Base-by-base conservation (phyloP, 2,797 vertebrate genomes). In the Novumbra hubbsi region DNA sequence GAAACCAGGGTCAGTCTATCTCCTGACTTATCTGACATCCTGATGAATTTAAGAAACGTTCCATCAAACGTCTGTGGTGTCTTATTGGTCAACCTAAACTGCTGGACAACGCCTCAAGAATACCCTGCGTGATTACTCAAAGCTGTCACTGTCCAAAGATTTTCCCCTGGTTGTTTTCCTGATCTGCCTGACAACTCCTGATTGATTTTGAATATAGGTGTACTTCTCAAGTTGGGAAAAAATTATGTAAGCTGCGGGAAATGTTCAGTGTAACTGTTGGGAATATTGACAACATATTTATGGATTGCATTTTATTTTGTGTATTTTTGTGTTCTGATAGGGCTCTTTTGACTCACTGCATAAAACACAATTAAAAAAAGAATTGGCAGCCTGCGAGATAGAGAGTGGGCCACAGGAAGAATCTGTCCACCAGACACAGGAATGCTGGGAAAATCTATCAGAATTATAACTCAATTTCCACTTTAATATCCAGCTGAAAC, bases 401-500 rank as follows among this genome's bases (percentile, higher is more conserved):
- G 62, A 7, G 66, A 70, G 70, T 49, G 8, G 6, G 50, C 70
- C 12, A 49, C 19, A 55, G 57, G 41, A 73, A 63, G 66, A 45
- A 80, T 30, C 41, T 32, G 41, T 66, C 72, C 65, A 68, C 63
- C 68, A 19, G 65, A 76, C 78, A 45, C 60, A 80, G 80, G 77
- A 69, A 52, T 62, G 30, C 50, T 64, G 70, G 60, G 72, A 73
- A 84, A 83, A 84, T 83, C 80, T 72, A 82, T 85, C 85, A 83
- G 73, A 85, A 84, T 88, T 87, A 86, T 76, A 85, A 85, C 85
- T 87, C 83, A 83, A 85, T 86, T 87, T 85, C 84, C 81, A 73
- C 81, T 87, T 86, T 83, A 87, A 87, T 88, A 87, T 82, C 81
- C 79, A 64, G 67, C 80, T 70, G 84, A 83, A 83, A 83, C 72